Conservation (phyloP, 2,113 vertebrate genomes). For the Psephotus haematonotus region DNA sequence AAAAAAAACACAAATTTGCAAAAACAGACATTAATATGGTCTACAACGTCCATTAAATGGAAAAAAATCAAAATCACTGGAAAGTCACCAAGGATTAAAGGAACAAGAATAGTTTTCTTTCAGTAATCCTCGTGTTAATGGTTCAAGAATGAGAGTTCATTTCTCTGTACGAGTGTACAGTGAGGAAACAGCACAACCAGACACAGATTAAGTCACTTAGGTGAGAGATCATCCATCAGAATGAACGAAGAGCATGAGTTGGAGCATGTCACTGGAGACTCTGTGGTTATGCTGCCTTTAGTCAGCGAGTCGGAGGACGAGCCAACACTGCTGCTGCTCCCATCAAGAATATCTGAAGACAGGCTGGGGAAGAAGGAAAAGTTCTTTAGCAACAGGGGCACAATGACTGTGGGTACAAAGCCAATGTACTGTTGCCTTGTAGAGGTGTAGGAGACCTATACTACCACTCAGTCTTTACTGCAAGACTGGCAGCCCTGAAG, state of each 20-base stretch:
- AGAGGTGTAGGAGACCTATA: constrained; percentile 63
- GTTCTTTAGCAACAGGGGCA: constrained; percentile 14
- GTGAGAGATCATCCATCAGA: constrained; percentile 89
- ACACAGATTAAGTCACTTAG: constrained; percentile 83
- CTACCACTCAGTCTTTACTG: constrained; percentile 65
- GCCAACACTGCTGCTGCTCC: constrained; percentile 88
- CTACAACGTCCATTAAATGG: constrained; percentile 50
- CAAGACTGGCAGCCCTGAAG: constrained; percentile 59
- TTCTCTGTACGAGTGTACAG: constrained; percentile 57
- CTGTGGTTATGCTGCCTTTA: constrained; percentile 88
- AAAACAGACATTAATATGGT: constrained; percentile 60
- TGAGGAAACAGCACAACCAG: constrained; percentile 60
- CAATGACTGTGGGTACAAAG: not conserved
- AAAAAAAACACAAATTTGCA: constrained; percentile 51
- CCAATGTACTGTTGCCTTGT: accelerated
- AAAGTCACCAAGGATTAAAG: constrained; percentile 51
- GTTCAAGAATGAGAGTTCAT: constrained; percentile 66
- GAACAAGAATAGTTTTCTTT: constrained; percentile 40
- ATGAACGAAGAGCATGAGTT: constrained; percentile 80
- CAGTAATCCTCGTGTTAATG: constrained; percentile 56
- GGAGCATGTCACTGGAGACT: constrained; percentile 88
- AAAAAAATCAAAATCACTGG: constrained; percentile 59
- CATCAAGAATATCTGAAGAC: constrained; percentile 88
- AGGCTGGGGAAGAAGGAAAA: constrained; percentile 76
- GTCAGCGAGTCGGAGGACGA: constrained; percentile 90